Evolutionary conservation across 2,797 vertebrate genomes (phyloP), one percentile per base, ranked within the genome.

Genomic region (Ptychadena robeensis): DNA sequence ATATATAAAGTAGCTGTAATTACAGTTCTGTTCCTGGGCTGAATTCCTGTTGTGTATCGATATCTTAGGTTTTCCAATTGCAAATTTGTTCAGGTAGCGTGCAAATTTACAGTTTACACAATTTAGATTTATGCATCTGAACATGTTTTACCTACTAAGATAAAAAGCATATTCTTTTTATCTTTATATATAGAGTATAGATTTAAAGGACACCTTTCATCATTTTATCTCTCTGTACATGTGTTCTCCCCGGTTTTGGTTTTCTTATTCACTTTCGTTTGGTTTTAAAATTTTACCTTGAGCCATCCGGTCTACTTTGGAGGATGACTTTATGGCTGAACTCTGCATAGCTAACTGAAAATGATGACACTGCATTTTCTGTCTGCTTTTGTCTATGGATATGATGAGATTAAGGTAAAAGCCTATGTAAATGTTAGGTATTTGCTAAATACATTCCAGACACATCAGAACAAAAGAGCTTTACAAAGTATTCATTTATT

Each of bases 1-100:
- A 67, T 31, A 93, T 96, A 93, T n/a, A 95, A 97, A 94, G 95
- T 98, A 97, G 95, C 94, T 88, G 94, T 96, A 96, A 95, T 95
- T 94, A 91, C 96, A 94, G 95, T 28, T 95, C 96, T 95, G 96
- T 97, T 98, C 97, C 96, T 96, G 96, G 98, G 96, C 96, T 98
- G 96, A 98, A 97, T 94, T 96, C 96, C 96, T 95, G 96, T 95
- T 95, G 95, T 97, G 96, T 92, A 92, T 94, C 94, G 94, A 95
- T 93, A 93, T 93, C 92, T 92, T 67, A 89, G 87, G 86, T 81
- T 86, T 91, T 86, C 83, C 82, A 90, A 88, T 86, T 90, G 86
- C 89, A 89, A 88, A 89, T n/a, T n/a, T n/a, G n/a, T n/a, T n/a
- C n/a, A n/a, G n/a, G n/a, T n/a, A n/a, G n/a, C n/a, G n/a, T 90